These are phyloP conservation scores for Tachina grossa DNA, from an alignment of 2,888 invertebrate species.

Conservation along the genomic window DNA sequence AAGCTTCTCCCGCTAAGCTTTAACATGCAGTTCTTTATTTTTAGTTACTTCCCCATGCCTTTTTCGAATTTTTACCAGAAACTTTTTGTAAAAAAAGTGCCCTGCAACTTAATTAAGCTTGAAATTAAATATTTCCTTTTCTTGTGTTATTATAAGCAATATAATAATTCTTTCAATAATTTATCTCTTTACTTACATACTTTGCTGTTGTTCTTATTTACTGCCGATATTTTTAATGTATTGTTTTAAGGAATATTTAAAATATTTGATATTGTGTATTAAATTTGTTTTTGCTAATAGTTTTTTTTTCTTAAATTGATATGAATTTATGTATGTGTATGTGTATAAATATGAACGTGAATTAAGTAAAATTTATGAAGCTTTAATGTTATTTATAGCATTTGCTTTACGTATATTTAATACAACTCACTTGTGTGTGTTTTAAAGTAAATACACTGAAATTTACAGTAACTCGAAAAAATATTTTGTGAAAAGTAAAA, in stretches of 20 bases:
- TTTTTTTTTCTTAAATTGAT: slow-evolving; percentile 14
- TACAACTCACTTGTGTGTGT: not conserved
- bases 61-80: no score
- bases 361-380: slow-evolving; percentile 57
- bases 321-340: slow-evolving; percentile 20
- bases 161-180: not conserved
- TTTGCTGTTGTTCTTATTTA: not conserved
- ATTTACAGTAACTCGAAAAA: slow-evolving; percentile 12
- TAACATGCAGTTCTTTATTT: no score
- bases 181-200: not conserved
- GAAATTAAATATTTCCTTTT: no score
- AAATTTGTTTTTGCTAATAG: not conserved
- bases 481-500: not conserved
- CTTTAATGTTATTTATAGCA: slow-evolving; percentile 60
- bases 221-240: not conserved
- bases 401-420: not conserved
- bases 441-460: not conserved
- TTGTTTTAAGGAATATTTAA: slow-evolving; percentile 42
- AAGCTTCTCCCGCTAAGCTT: no score
- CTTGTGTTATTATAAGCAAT: not conserved
- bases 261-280: slow-evolving; percentile 29
- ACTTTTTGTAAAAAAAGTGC: no score
- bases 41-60: no score
- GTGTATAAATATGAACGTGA: slow-evolving; percentile 1
- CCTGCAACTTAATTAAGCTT: no score